These are phyloP conservation scores for Petrocephalus microphthalmus DNA, from an alignment of 2,113 vertebrate genomes.

Conservation along the genomic window DNA sequence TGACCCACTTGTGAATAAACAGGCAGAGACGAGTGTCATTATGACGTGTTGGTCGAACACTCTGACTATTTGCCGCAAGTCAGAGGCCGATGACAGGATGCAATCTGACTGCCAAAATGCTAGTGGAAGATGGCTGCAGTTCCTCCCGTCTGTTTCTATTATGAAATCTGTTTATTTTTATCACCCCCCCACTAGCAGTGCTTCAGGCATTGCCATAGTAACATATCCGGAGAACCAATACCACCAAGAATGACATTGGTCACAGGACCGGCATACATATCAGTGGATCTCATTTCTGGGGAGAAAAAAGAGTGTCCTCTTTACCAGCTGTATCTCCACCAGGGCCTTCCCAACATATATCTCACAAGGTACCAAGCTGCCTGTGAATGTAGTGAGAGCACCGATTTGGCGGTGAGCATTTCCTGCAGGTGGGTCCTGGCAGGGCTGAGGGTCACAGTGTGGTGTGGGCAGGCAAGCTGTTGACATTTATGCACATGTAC, in stretches of 20 bases:
- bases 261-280: not conserved
- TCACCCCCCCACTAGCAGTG: constrained; percentile 19
- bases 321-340: not conserved
- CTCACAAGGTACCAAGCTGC: not conserved
- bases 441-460: not conserved
- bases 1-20: constrained; percentile 1
- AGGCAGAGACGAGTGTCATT: not conserved
- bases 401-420: not conserved
- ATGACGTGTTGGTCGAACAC: not conserved
- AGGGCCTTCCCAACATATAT: not conserved
- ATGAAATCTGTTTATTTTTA: not conserved
- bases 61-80: constrained; percentile 23
- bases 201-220: constrained; percentile 35
- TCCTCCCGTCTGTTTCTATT: not conserved
- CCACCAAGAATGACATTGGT: not conserved
- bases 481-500: not conserved
- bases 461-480: not conserved
- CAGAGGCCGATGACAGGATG: constrained; percentile 35
- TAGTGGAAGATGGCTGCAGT: constrained; percentile 11
- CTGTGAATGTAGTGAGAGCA: too few species aligned
- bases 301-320: not conserved
- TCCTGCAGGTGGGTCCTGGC: not conserved
- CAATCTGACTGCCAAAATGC: constrained; percentile 27
- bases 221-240: constrained; percentile 25
- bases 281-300: not conserved